These are phyloP conservation scores for Rhabdophis nuchalis DNA, from an alignment of 2,797 vertebrate genomes.

Conservation along the genomic window DNA sequence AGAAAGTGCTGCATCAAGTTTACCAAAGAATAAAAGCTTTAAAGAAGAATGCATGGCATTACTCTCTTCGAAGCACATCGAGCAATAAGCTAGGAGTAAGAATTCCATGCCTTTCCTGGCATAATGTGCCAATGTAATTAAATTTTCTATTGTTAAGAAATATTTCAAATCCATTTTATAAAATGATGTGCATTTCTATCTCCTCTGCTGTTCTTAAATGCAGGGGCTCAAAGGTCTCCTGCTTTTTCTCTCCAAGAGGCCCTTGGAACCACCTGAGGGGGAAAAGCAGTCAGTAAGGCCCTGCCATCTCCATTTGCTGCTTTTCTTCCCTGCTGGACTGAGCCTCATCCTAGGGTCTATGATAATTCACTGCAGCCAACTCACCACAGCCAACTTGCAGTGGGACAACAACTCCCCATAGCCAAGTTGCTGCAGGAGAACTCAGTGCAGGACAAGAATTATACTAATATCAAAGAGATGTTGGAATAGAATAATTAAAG, in stretches of 20 bases:
- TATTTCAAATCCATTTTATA: constrained; percentile 2
- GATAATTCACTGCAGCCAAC: too few species aligned
- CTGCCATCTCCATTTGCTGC: background rate
- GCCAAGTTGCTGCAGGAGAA: too few species aligned
- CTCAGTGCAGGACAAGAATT: too few species aligned
- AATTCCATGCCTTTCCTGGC: background rate
- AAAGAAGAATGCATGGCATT: background rate
- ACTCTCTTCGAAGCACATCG: background rate
- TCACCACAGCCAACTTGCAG: too few species aligned
- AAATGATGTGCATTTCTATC: background rate
- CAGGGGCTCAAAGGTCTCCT: background rate
- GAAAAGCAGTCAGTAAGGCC: background rate
- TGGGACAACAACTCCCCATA: too few species aligned
- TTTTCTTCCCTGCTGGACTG: background rate
- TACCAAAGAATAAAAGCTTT: constrained; percentile 1
- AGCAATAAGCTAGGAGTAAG: background rate
- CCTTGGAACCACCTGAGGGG: background rate
- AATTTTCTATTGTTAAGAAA: background rate
- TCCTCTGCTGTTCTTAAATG: background rate
- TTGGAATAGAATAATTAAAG: too few species aligned
- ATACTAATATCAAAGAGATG: too few species aligned
- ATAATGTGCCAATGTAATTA: background rate
- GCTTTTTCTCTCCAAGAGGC: background rate
- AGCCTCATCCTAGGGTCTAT: too few species aligned
- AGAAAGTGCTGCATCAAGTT: background rate